These are phyloP conservation scores for Tetragnatha versicolor DNA, from an alignment of 1,140 invertebrate genomes.

Conservation along the genomic window DNA sequence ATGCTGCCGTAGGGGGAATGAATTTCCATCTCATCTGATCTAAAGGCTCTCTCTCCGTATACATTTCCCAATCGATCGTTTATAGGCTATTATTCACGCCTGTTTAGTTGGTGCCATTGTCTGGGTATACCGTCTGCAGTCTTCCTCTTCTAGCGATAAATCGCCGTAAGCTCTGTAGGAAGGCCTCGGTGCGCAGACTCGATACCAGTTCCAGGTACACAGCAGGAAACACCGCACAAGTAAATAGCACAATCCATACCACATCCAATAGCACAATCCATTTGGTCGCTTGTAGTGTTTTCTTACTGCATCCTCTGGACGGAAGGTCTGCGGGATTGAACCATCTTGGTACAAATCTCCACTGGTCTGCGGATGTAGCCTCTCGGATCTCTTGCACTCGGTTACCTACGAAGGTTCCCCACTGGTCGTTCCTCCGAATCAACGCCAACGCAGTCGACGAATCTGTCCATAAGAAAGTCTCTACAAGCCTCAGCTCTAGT, in stretches of 20 bases:
- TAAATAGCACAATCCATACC: constrained; percentile 64
- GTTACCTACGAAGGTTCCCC: not conserved
- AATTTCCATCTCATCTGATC: constrained; percentile 49
- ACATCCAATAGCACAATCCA: not conserved
- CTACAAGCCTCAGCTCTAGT: too few species aligned
- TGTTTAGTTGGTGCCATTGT: constrained; percentile 59
- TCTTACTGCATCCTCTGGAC: not conserved
- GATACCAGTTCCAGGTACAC: constrained; percentile 64
- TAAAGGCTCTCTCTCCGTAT: too few species aligned
- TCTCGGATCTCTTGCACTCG: not conserved
- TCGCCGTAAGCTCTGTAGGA: constrained; percentile 61
- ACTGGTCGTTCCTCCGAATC: not conserved
- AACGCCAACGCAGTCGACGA: not conserved
- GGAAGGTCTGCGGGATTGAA: not conserved
- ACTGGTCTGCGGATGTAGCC: not conserved
- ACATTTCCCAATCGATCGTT: not conserved
- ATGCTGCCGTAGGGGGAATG: constrained; percentile 57
- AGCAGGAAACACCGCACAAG: constrained; percentile 64
- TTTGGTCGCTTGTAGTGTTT: not conserved
- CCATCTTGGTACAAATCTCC: not conserved
- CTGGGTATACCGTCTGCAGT: not conserved
- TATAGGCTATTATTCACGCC: not conserved
- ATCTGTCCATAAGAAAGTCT: too few species aligned
- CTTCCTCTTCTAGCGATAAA: constrained; percentile 4
- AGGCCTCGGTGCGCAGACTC: constrained; percentile 62